Evolutionary conservation across 1,140 invertebrate genomes (phyloP).

Genomic region (Eciton burchellii): DNA sequence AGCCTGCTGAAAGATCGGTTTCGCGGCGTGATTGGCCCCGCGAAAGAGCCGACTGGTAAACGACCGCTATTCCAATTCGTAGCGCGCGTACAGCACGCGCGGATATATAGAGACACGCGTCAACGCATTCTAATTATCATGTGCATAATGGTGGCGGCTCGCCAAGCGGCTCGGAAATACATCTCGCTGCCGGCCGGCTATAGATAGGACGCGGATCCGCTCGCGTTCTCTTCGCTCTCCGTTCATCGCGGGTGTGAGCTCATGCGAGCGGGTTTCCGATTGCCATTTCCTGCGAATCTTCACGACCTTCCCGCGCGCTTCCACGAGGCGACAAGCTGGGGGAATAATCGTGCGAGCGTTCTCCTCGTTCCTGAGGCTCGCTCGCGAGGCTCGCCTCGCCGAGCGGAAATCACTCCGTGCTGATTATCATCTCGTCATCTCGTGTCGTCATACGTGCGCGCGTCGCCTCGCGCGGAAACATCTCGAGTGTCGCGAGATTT

Average conservation of each 20-base stretch:
- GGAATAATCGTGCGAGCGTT: too few relatives aligned
- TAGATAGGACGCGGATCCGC: slow-evolving; percentile 80
- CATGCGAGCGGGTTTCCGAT: not conserved
- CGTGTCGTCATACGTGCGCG: not conserved
- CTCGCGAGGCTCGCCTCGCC: not conserved
- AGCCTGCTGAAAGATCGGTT: slow-evolving; percentile 45
- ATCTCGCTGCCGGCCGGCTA: slow-evolving; percentile 78
- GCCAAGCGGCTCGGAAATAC: slow-evolving; percentile 86
- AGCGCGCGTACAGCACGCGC: slow-evolving; percentile 72
- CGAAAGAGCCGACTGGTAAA: slow-evolving; percentile 44
- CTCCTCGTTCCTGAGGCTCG: not conserved
- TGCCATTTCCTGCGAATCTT: not conserved
- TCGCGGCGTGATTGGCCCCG: slow-evolving; percentile 17
- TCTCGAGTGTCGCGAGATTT: slow-evolving; percentile 20
- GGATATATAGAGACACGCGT: slow-evolving; percentile 86
- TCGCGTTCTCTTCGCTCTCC: not conserved
- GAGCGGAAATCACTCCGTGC: not conserved
- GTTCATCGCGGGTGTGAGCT: slow-evolving; percentile 48
- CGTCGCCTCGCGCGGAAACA: slow-evolving; percentile 11
- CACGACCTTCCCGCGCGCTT: too few relatives aligned
- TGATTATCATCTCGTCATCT: not conserved
- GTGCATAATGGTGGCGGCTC: slow-evolving; percentile 84
- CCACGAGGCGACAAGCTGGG: too few relatives aligned
- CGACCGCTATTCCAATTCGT: slow-evolving; percentile 43
- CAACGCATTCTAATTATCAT: slow-evolving; percentile 86